Base-by-base conservation (phyloP, 2,113 vertebrate genomes). In the Sporophila hypoxantha region DNA sequence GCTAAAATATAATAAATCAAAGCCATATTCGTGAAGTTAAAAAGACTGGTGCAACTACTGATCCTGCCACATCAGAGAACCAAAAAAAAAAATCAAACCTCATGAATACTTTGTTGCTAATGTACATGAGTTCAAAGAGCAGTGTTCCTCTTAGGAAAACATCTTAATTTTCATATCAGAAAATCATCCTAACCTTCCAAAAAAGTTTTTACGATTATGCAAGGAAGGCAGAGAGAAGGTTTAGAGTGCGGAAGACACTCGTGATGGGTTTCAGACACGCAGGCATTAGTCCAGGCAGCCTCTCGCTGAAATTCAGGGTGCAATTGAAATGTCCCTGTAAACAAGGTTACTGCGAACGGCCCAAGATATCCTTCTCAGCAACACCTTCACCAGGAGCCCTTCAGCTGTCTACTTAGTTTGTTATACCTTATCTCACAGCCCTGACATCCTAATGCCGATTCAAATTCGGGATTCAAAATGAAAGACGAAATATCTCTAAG, bases 381-480 rank as follows among this genome's bases (percentile, higher is more conserved):
- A 78, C 85, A 62, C 78, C 76, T 94, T 93, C 86, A 89, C 73
- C 57, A 53, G 49, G 77, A 96, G 89, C 89, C 90, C 87, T 79
- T 91, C 93, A 79, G 88, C 89, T 92, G 89, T 94, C 95, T 87
- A 79, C 79, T 74, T 73, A 90, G 85, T 91, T 94, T 93, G 95
- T 91, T 91, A 93, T 60, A 77, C 88, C 95, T 96, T 93, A 94
- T 95, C 96, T 91, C 71, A 7, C 91, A 94, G 88, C 65, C 70
- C 84, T 88, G 93, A 90, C 93, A 90, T 91, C 90, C 88, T 91
- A 94, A 94, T 64, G 76, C 94, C 89, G 95, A 96, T 96, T 95
- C 96, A 95, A 95, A 96, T 96, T 96, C 94, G 61, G 95, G 95
- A 81, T 96, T 96, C 95, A 95, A 94, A 97, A 94, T 95, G 95